Conservation (phyloP, 2,797 vertebrate genomes). For the Falco cherrug region DNA sequence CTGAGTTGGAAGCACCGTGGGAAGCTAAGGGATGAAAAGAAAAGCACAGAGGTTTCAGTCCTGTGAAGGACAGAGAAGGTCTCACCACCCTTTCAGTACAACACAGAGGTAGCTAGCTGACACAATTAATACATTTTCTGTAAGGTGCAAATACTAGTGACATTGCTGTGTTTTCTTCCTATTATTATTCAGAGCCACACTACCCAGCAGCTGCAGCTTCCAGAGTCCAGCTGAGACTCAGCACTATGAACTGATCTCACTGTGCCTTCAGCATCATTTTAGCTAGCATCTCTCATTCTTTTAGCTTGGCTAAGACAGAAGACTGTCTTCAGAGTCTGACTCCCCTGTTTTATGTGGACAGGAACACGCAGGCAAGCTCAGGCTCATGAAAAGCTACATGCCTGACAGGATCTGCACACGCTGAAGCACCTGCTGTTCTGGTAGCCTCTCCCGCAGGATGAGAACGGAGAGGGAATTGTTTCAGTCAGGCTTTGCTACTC, state of each 20-base stretch:
- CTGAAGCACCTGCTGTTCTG: neutral
- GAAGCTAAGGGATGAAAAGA: neutral
- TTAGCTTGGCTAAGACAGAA: neutral
- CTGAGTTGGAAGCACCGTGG: neutral
- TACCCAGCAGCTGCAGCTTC: conserved; percentile 52
- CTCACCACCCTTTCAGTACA: neutral
- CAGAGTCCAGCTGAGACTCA: conserved; percentile 56
- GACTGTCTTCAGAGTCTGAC: neutral
- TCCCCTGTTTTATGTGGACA: neutral
- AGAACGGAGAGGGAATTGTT: neutral
- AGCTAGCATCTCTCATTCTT: neutral
- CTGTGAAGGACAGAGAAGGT: neutral
- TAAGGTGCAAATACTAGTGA: neutral
- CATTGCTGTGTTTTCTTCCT: conserved; percentile 9
- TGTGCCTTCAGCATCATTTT: conserved; percentile 40
- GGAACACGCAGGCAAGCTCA: neutral
- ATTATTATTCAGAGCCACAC: conserved; percentile 49
- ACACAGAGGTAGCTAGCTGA: neutral
- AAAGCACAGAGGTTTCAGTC: neutral
- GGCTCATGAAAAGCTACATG: neutral
- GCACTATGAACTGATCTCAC: conserved; percentile 48
- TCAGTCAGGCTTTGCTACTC: neutral
- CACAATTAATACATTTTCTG: neutral
- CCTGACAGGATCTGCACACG: neutral
- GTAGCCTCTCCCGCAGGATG: neutral